Evolutionary conservation across 2,113 vertebrate genomes (phyloP).

Genomic region (Myotis yumanensis): DNA sequence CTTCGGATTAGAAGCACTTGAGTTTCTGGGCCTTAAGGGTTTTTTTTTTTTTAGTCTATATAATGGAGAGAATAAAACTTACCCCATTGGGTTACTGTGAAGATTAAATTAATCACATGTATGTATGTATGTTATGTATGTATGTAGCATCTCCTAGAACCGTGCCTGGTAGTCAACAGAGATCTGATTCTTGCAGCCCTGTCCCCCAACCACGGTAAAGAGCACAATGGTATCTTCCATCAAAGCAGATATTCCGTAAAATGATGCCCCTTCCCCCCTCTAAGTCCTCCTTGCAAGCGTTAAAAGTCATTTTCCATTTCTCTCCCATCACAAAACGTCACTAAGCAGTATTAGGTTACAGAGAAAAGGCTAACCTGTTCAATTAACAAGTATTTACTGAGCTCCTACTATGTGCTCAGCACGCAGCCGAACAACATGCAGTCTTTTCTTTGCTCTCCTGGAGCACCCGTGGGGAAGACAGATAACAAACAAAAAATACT

Average conservation of each 20-base stretch:
- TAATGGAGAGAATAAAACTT: slow-evolving; percentile 15
- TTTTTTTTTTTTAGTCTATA: neutral
- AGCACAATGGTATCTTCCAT: neutral
- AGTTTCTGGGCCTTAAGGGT: neutral
- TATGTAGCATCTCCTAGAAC: neutral
- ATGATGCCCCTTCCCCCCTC: neutral
- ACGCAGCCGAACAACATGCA: neutral
- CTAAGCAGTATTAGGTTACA: neutral
- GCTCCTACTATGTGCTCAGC: neutral
- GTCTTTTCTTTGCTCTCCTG: neutral
- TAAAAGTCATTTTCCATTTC: slow-evolving; percentile 1
- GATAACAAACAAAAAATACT: neutral
- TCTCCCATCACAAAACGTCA: neutral
- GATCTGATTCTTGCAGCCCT: neutral
- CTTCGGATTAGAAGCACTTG: neutral
- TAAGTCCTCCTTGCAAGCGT: neutral
- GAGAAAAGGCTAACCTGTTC: neutral
- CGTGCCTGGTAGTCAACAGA: neutral
- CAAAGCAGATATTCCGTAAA: neutral
- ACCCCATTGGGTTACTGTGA: neutral
- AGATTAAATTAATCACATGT: slow-evolving; percentile 4
- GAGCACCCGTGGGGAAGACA: neutral
- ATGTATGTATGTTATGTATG: no score
- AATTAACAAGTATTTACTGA: neutral
- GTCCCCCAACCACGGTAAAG: neutral